These are phyloP conservation scores for Fulmarus glacialis DNA, from an alignment of 2,113 vertebrate genomes.

Conservation along the genomic window DNA sequence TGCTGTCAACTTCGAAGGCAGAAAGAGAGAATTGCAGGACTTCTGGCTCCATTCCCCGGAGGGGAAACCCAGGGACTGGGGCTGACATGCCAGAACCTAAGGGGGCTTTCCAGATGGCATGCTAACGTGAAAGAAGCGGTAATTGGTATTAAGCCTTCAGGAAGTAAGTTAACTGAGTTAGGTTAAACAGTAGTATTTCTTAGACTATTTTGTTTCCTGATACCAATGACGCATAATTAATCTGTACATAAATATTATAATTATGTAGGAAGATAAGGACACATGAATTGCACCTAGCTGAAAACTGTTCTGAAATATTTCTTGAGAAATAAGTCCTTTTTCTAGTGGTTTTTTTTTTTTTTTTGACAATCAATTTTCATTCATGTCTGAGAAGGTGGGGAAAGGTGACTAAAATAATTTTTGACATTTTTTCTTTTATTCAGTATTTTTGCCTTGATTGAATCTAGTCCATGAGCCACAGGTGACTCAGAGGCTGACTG, in stretches of 20 bases:
- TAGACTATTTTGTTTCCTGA: background rate
- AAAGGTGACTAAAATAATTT: background rate
- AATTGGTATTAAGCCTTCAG: background rate
- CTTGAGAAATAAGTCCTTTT: background rate
- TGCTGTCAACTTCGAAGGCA: background rate
- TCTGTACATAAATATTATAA: background rate
- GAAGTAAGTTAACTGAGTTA: background rate
- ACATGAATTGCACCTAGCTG: background rate
- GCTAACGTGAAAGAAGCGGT: rapidly evolving
- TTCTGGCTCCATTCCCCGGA: background rate
- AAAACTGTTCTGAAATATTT: background rate
- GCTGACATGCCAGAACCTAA: background rate
- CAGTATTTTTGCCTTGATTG: background rate
- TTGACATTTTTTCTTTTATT: background rate
- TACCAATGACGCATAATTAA: constrained; percentile 3
- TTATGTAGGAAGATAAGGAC: background rate
- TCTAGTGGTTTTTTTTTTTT: background rate
- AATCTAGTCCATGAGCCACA: background rate
- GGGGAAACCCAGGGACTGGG: background rate
- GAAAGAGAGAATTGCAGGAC: background rate
- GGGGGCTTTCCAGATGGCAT: background rate
- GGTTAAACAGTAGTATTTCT: background rate
- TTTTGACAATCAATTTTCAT: background rate
- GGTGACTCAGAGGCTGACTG: background rate
- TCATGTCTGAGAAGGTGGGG: background rate